Conservation (phyloP, 2,113 vertebrate genomes). For the Hyla sarda region DNA sequence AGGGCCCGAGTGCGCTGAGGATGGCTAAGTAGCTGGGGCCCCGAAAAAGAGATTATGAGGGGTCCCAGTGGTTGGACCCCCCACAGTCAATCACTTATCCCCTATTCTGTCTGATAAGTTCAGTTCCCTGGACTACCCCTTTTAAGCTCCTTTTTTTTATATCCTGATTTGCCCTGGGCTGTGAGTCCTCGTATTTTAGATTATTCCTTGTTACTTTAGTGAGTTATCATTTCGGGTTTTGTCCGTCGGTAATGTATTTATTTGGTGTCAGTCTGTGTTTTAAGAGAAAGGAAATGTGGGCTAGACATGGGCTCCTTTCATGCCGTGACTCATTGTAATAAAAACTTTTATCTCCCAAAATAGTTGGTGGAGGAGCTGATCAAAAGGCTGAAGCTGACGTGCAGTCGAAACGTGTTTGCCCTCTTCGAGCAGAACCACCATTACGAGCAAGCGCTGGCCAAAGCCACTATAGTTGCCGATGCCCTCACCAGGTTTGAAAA, state of each 20-base stretch:
- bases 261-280: no score
- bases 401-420: constrained; percentile 88
- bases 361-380: constrained; percentile 80
- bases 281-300: background rate
- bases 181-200: no score
- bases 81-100: no score
- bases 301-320: background rate
- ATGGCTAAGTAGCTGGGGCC: no score
- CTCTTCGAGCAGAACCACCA: constrained; percentile 87
- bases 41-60: no score
- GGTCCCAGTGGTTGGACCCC: no score
- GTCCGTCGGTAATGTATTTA: no score
- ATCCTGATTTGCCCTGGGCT: no score
- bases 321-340: background rate
- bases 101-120: no score
- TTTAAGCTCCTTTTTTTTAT: no score
- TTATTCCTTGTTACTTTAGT: background rate
- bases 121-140: no score
- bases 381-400: constrained; percentile 85
- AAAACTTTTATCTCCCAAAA: background rate
- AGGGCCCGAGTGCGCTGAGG: no score
- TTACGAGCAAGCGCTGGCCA: constrained; percentile 84
- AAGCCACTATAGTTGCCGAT: constrained; percentile 85
- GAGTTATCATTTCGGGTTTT: background rate
- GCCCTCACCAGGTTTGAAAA: constrained; percentile 93